Evolutionary conservation across 92 coral and sea anemone species (phyloP), one percentile per base, ranked within the genome.

Genomic region (Chrysogorgia sp.): DNA sequence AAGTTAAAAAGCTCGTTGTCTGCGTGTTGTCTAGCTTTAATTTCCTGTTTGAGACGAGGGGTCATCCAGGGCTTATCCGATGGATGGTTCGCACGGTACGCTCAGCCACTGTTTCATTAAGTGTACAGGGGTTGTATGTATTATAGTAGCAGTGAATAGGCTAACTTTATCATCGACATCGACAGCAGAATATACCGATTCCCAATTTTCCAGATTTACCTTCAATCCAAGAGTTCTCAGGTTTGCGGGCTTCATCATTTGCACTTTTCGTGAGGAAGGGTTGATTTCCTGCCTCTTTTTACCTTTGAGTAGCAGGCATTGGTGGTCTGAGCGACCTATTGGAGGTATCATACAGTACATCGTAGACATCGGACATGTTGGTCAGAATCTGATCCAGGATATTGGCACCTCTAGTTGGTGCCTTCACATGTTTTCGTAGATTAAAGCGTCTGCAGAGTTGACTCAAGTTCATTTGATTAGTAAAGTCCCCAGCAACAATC

Each of bases 241-340:
- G 26, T 81, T 81, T 32, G n/a, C 62, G 43, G 57, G 21, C 56
- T 82, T 82, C 7, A 40, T 47, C 74, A 23, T 29, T 34, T 81
- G 63, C 14, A 82, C 86, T 56, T 67, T 26, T 37, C 74, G 75
- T 45, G 62, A 71, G 24, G 60, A 35, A 22, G 63, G 32, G 41
- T 72, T 71, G 58, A 48, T 63, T n/a, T 71, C 66, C 49, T 25
- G 72, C 17, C 32, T 76, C 74, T 52, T 14, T 52, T 72, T 35
- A 20, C 71, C 72, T 47, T 71, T 7, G 49, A 71, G 65, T 26
- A 74, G 28, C 15, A 82, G 47, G 53, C 86, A 82, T 64, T 82
- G 86, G 72, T 82, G 75, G 77, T 82, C 81, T 23, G 85, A 81
- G 10, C 85, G 85, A 23, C 85, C 71, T 33, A 81, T 64, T 45